Evolutionary conservation across 1,140 invertebrate species (phyloP).

Genomic region (Hyposmocoma kahamanoa): DNA sequence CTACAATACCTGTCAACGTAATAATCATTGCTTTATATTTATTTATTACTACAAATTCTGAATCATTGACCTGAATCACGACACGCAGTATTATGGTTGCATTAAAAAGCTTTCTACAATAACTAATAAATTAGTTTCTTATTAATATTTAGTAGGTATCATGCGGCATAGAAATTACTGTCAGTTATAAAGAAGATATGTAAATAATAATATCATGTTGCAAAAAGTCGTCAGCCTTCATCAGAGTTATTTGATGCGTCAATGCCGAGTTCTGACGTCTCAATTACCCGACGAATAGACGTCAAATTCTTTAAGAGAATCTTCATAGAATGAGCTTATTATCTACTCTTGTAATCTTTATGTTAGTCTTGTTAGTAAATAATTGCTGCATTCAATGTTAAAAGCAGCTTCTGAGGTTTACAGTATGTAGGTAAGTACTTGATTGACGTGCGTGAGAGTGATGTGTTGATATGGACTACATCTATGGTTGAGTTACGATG

Average conservation of each 20-base stretch:
- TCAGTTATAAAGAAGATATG: no score
- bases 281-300: conserved; percentile 15
- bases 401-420: background rate
- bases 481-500: conserved; percentile 8
- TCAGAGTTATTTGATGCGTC: conserved; percentile 9
- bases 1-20: background rate
- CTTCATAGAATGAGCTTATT: background rate
- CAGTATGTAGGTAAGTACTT: no score
- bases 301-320: conserved; percentile 1
- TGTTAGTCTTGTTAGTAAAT: conserved; percentile 2
- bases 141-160: no score
- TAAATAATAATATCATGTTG: conserved; percentile 9
- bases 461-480: background rate
- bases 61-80: no score
- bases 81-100: no score
- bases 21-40: background rate
- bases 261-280: conserved; percentile 13
- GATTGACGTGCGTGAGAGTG: conserved; percentile 1
- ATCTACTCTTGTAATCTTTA: conserved; percentile 4
- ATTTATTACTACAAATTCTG: no score
- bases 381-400: background rate
- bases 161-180: no score
- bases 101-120: no score
- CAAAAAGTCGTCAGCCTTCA: conserved; percentile 5
- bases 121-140: no score